These are phyloP conservation scores for Pseudococcus viburni DNA, from an alignment of 2,888 invertebrate genomes.

Conservation along the genomic window DNA sequence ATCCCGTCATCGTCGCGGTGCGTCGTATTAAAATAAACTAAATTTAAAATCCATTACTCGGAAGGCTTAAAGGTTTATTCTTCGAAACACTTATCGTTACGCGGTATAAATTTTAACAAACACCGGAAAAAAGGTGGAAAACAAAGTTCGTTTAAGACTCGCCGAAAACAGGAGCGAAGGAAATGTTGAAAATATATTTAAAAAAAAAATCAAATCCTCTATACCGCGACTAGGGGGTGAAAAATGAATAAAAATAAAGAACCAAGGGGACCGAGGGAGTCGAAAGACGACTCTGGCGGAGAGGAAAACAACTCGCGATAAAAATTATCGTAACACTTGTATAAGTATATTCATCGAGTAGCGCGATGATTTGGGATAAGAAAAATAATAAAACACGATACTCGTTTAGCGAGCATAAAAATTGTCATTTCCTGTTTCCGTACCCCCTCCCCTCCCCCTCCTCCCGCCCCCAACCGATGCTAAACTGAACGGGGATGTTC, in stretches of 20 bases:
- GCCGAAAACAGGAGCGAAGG: not conserved
- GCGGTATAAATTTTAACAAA: not conserved
- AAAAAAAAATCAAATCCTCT: not conserved
- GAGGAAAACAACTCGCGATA: not conserved
- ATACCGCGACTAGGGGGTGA: not conserved
- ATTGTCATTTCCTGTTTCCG: constrained; percentile 27
- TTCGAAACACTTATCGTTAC: constrained; percentile 13
- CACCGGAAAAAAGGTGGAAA: not conserved
- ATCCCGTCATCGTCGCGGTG: not conserved
- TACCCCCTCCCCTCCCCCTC: too few relatives aligned
- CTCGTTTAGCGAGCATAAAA: constrained; percentile 30
- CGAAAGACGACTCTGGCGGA: not conserved
- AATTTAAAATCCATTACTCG: constrained; percentile 29
- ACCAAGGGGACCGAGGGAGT: too few relatives aligned
- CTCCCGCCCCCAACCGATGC: not conserved
- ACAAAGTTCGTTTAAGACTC: not conserved
- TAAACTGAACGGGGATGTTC: not conserved
- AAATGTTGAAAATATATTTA: not conserved
- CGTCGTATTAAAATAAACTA: not conserved
- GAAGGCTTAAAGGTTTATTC: constrained; percentile 23
- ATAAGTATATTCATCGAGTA: not conserved
- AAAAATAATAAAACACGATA: constrained; percentile 24
- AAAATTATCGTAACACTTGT: constrained; percentile 1
- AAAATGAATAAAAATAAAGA: not conserved
- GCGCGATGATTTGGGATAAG: constrained; percentile 18